Base-by-base conservation (phyloP, 2,888 invertebrate species). In the Nemoura dubitans region DNA sequence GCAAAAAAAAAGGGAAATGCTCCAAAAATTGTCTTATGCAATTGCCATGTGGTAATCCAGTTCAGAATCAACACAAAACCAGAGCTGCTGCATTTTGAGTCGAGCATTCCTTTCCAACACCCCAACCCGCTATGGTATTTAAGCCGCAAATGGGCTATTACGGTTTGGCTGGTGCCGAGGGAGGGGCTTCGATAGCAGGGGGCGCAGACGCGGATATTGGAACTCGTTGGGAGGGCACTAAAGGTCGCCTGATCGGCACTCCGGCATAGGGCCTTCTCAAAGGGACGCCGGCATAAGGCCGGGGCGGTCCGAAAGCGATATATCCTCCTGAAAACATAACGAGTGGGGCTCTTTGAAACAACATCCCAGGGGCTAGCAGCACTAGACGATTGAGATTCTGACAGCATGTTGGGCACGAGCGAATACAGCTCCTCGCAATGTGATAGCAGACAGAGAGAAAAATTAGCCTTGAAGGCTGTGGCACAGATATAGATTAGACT, bases 261-360 rank as follows among this genome's bases (percentile, higher is more conserved):
- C 28, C 30, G 81, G 81, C 81, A 28, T 28, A 30, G n/a, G 81
- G 81, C 30, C 29, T 28, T 29, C 81, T 28, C 5, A 30, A 5
- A 14, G 81, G 81, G n/a, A 30, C 30, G n/a, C 28, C 81, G 81
- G 30, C 81, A 81, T 81, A 81, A 81, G 81, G 81, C 30, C 81
- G 28, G 81, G n/a, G 81, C n/a, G 30, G 29, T 30, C 81, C 81
- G 30, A 81, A 30, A 28, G 81, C 29, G 28, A 81, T 10, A 81
- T 29, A 81, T 81, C 81, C 81, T 81, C 81, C 81, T 81, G 81
- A 0, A 81, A 81, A 28, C 26, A 28, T 16, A n/a, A 80, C 28
- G 80, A 30, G 81, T 81, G 25, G 5, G 5, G 78, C 78, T 7
- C n/a, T 10, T 81, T 81, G 30, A 30, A 21, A 81, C 7, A 10